A percentile compares a stretch with the other conserved stretches of the same genome.
Conservation (phyloP, 2,797 vertebrate genomes). For the Muscicapa comitata region DNA sequence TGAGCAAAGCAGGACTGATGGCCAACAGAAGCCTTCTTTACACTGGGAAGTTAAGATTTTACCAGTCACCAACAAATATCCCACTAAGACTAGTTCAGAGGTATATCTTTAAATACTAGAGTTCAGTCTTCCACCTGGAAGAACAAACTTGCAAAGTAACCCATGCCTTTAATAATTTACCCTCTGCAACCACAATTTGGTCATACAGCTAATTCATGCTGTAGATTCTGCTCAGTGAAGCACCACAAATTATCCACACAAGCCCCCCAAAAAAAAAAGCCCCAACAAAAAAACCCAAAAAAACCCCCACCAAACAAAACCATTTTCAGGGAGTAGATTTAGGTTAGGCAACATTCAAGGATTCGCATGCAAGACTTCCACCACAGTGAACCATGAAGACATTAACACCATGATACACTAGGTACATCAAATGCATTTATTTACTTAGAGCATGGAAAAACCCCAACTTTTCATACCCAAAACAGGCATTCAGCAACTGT, state of each 20-base stretch:
- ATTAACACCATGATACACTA: background rate
- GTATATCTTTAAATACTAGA: background rate
- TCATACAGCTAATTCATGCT: background rate
- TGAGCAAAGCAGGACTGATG: background rate
- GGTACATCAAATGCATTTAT: background rate
- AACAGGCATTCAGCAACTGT: background rate
- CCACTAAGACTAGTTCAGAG: background rate
- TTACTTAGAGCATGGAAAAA: background rate
- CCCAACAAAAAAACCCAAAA: too few species aligned
- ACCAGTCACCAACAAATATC: background rate
- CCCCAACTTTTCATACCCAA: background rate
- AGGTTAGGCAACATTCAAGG: background rate
- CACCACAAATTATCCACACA: background rate
- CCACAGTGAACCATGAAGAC: background rate
- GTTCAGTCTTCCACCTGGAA: background rate
- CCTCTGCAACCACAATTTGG: background rate
- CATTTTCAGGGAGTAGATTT: background rate
- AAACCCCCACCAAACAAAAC: too few species aligned
- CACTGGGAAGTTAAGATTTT: background rate
- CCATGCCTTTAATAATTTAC: background rate
- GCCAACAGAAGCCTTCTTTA: background rate
- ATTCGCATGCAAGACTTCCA: background rate
- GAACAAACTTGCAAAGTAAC: background rate
- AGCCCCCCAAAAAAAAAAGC: background rate
- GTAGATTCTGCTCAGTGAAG: background rate